These are phyloP conservation scores for Melieria omissa DNA, from an alignment of 2,888 invertebrate genomes.

Conservation along the genomic window DNA sequence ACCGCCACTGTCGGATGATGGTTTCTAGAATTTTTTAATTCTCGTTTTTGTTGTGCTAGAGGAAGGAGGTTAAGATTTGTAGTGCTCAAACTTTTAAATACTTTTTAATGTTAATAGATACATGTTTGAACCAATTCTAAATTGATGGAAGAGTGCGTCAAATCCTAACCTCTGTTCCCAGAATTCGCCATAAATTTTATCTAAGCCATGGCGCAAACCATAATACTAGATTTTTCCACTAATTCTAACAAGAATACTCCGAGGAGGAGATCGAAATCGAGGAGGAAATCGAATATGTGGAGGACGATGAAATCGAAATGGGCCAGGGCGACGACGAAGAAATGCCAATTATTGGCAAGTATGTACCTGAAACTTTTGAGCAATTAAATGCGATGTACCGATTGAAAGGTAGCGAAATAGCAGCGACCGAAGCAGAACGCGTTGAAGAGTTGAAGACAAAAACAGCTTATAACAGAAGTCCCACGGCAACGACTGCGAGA, in stretches of 20 bases:
- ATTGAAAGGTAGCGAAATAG: conserved; percentile 41
- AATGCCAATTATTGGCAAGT: conserved; percentile 45
- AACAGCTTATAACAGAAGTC: not conserved
- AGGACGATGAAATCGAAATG: conserved; percentile 62
- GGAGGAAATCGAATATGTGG: conserved; percentile 59
- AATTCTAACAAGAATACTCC: conserved; percentile 53
- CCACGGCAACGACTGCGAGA: not conserved
- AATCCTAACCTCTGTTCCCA: not conserved
- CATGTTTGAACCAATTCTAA: not conserved
- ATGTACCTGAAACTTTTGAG: conserved; percentile 62
- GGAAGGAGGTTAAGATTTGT: not conserved
- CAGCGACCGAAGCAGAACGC: not conserved
- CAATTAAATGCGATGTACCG: conserved; percentile 60
- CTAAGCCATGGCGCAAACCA: not conserved
- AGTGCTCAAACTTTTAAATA: not conserved
- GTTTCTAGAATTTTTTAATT: conserved; percentile 45
- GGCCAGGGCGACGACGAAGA: conserved; percentile 51
- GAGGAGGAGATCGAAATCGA: conserved; percentile 61
- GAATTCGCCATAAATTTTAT: not conserved
- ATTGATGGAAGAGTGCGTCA: not conserved
- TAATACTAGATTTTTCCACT: conserved; percentile 33
- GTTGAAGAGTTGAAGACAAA: conserved; percentile 17
- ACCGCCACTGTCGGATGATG: conserved; percentile 56
- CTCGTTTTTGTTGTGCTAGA: conserved; percentile 2
- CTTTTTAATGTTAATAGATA: not conserved